Base-by-base conservation (phyloP, 2,113 vertebrate species). In the Hypanus sabinus region DNA sequence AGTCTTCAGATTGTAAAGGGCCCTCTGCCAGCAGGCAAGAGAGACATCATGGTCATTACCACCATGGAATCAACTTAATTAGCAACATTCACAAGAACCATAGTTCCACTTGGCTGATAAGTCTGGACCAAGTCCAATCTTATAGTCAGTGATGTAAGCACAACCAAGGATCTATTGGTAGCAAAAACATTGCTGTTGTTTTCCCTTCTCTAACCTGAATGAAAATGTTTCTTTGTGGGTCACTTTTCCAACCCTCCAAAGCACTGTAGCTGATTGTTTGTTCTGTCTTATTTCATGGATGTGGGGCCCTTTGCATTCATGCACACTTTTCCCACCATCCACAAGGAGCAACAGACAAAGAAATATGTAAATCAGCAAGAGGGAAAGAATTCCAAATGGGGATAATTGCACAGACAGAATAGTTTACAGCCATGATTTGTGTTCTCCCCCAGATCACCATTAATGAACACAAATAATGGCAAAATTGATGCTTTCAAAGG, bases 371-470 rank as follows among this genome's bases (percentile, higher is more conserved):
- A 93, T 73, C 36, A 11, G 68, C 91, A 73, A 73, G 38, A 55
- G 33, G 70, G 91, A 55, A 93, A 71, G 70, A 73, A 75, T 93
- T 93, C 38, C 70, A 73, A 93, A 75, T 30, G 38, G 36, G 91
- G 68, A 93, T 93, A 93, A 93, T 93, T 75, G 70, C 91, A 75
- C 22, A 73, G 68, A 70, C 91, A 93, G 91, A 75, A 27, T 55
- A 46, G 70, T 38, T 93, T 73, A 93, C 91, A 93, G 68, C 22
- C 91, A 93, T 68, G 91, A 93, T 93, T 93, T 75, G 70, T 93
- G 70, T 30, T 55, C 70, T 70, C 22, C 60, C 33, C 60, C 33
- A 75, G 70, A 93, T 73, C 12, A 0, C 70, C 70, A 73, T 73
- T 93, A 73, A 93, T n/a, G 30, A 73, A 46, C 36, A 93, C 68